phyloP scores from a whole-genome alignment of 2,113 vertebrate species.

The Solea senegalensis region DNA sequence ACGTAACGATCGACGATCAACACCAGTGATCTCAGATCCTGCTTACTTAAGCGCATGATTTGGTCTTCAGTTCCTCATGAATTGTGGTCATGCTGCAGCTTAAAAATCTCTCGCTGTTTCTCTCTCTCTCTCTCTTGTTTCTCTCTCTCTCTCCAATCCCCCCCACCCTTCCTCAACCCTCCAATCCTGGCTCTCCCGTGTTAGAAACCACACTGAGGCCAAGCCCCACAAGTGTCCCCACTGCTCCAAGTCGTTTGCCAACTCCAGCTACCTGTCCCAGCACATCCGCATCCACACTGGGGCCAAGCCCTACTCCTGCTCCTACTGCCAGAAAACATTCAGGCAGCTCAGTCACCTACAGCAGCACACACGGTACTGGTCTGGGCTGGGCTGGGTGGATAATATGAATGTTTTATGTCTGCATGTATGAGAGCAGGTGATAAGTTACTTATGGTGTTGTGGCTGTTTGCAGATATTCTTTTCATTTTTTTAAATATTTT shows the following conservation, averaged over 20 bases:
- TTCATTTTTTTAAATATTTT: too few species aligned
- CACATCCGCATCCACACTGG: conserved; percentile 98
- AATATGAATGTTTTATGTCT: conserved; percentile 35
- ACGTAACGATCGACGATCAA: conserved; percentile 38
- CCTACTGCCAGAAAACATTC: conserved; percentile 98
- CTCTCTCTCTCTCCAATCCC: conserved; percentile 29
- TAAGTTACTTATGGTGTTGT: conserved; percentile 14
- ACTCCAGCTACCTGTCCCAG: conserved; percentile 99
- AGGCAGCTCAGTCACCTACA: conserved; percentile 97
- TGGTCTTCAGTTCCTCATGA: conserved; percentile 65
- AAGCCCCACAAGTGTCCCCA: conserved; percentile 99
- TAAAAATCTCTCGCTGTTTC: conserved; percentile 79
- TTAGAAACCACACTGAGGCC: conserved; percentile 92
- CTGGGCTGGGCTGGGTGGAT: conserved; percentile 32
- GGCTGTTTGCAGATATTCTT: not conserved
- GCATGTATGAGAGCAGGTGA: conserved; percentile 48
- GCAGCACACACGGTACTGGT: conserved; percentile 87
- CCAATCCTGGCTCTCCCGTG: conserved; percentile 56
- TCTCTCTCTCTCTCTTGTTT: conserved; percentile 47
- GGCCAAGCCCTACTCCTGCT: conserved; percentile 98
- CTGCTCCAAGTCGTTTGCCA: conserved; percentile 99
- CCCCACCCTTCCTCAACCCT: conserved; percentile 26
- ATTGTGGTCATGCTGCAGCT: conserved; percentile 73
- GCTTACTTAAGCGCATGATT: conserved; percentile 59
- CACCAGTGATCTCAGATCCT: conserved; percentile 36